Evolutionary conservation across 2,888 invertebrate genomes (phyloP), one percentile per base, ranked within the genome.

Genomic region (Nephrotoma appendiculata): DNA sequence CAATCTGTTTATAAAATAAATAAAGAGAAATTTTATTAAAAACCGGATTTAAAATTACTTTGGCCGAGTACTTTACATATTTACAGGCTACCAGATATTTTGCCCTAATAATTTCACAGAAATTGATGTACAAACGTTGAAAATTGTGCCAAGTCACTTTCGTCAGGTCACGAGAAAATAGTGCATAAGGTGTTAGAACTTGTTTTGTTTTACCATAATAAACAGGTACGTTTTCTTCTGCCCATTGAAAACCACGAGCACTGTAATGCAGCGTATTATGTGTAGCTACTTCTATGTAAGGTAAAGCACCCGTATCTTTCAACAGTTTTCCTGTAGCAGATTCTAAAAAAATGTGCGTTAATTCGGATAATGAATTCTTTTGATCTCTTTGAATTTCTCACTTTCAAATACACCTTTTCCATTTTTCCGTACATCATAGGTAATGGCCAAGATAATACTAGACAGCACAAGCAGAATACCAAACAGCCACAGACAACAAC

Each of bases 321-420:
- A 96, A 91, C 83, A 94, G 91, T 89, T 93, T 93, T 83, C 94
- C 95, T 6, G 94, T 94, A 88, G 93, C 92, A 83, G 96, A 95
- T 88, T 94, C 85, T 85, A n/a, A 41, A 83, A 41, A 41, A 83
- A 83, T 41, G 0, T 41, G 12, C 11, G 9, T 83, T 41, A 83
- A 1, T 83, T 83, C 9, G 41, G 0, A 83, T 5, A 83, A 3
- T 71, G 12, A 71, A 12, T 19, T 83, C 7, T 43, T 31, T 31
- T 31, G 43, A 85, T 84, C 6, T 5, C 9, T 3, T 85, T 9
- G 9, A 85, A 42, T 12, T 85, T 5, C 83, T 41, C 41, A 85
- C 85, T 95, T 89, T 95, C 94, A 92, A 96, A 95, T 88, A 94
- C 92, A 85, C 95, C 95, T 87, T 95, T 94, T 87, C 93, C 94